Evolutionary conservation across 2,888 invertebrate species (phyloP).

Genomic region (Drosophila greeni): DNA sequence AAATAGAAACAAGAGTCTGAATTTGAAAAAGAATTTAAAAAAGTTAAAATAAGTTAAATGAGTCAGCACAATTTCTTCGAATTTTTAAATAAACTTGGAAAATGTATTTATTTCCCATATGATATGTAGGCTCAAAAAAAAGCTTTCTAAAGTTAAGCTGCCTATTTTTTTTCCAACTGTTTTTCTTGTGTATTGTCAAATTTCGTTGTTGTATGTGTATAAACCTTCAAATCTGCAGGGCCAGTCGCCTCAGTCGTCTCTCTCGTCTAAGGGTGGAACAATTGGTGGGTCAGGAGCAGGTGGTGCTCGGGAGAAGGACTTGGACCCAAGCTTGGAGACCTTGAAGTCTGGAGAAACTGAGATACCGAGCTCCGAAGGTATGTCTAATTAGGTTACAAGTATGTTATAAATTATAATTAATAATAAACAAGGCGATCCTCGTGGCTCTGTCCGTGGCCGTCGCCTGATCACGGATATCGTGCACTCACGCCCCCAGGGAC

Average conservation of each 20-base stretch:
- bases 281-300: background rate
- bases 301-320: background rate
- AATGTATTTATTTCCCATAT: too few relatives aligned
- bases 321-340: background rate
- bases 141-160: too few relatives aligned
- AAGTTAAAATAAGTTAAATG: background rate
- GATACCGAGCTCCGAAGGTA: background rate
- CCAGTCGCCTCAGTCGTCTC: constrained; percentile 7
- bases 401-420: background rate
- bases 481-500: constrained; percentile 63
- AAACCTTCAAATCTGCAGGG: constrained; percentile 3
- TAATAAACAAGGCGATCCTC: constrained; percentile 52
- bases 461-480: constrained; percentile 72
- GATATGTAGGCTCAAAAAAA: too few relatives aligned
- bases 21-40: background rate
- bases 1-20: background rate
- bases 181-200: background rate
- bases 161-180: background rate
- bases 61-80: too few relatives aligned
- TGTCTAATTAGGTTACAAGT: too few relatives aligned
- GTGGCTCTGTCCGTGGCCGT: constrained; percentile 75
- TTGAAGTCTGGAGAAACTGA: constrained; percentile 1
- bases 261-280: background rate
- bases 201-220: background rate
- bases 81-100: too few relatives aligned